Evolutionary conservation across 2,888 invertebrate genomes (phyloP), one percentile per base, ranked within the genome.

Genomic region (Watsonalla cultraria): DNA sequence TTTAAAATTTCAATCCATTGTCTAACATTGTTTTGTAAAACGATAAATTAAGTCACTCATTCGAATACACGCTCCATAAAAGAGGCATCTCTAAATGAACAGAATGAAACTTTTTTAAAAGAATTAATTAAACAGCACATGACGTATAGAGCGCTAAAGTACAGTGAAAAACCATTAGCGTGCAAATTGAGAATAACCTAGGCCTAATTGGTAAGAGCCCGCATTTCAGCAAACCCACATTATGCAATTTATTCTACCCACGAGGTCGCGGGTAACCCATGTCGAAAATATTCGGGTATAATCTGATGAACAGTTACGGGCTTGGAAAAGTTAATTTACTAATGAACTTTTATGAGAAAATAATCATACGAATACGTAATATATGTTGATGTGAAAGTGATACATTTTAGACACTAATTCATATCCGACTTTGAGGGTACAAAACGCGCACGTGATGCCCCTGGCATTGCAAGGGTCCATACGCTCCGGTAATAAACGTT

Each of bases 121-220:
- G 37, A 37, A 33, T 51, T n/a, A 34, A 46, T 42, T 47, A 51
- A 42, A 51, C 46, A 14, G 11, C 9, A 58, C 54, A 61, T 70
- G 58, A 62, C 68, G 69, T 64, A 62, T 70, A 74, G 72, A 74
- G 71, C 72, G 72, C 58, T 69, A 66, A 66, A 59, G 61, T 72
- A 80, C 79, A 82, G 72, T 74, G 76, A 72, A 81, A 76, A 67
- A 64, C 76, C 80, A 83, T 84, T 84, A 80, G 70, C 55, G 60
- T 57, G 56, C 60, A 56, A 58, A 63, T 57, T 54, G 58, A 65
- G 55, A 60, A 60, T 57, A 62, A 60, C 49, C 55, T 62, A 61
- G 54, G 54, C 51, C 53, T 75, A 66, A 70, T 73, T 74, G 57
- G 64, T 33, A 53, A 54, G 48, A 39, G 47, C 59, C 68, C 65